Percentiles rank a stretch among this genome's conserved stretches.
Conservation (phyloP, 35 echinoderm and acorn worm species). For the Apostichopus californicus region DNA sequence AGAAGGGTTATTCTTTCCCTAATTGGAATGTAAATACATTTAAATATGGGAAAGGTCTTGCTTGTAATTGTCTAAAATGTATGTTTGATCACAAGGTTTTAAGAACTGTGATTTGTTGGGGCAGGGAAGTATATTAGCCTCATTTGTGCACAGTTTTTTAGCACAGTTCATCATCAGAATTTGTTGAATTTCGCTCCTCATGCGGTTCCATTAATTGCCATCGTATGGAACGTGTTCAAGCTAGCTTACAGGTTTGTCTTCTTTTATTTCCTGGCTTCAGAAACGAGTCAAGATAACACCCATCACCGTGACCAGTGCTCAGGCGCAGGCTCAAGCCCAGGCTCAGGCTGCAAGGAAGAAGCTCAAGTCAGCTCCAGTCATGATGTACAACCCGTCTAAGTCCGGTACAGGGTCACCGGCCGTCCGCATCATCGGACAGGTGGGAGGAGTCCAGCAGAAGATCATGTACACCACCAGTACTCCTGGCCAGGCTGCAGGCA, state of each 20-base stretch:
- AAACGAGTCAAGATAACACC: constrained; percentile 36
- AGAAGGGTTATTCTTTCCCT: not conserved
- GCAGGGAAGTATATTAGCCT: too few species aligned
- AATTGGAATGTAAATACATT: not conserved
- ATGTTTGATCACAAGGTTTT: too few species aligned
- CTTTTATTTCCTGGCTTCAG: not conserved
- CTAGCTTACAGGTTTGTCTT: not conserved
- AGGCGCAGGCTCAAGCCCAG: not conserved
- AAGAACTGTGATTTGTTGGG: too few species aligned
- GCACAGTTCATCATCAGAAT: too few species aligned
- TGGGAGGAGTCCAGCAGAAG: constrained; percentile 10
- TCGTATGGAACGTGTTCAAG: too few species aligned
- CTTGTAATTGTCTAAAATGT: too few species aligned
- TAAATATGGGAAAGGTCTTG: not conserved
- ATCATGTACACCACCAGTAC: constrained; percentile 33
- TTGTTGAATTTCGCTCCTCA: too few species aligned
- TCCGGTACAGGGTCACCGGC: not conserved
- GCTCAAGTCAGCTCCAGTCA: constrained; percentile 53
- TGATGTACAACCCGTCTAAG: constrained; percentile 54
- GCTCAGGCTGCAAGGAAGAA: constrained; percentile 44
- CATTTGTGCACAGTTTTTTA: too few species aligned
- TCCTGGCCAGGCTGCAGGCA: not conserved
- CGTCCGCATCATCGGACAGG: constrained; percentile 21
- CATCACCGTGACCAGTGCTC: not conserved
- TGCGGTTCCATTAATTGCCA: too few species aligned